Base-by-base conservation (phyloP, 2,888 invertebrate genomes). In the Plemyria rubiginata region DNA sequence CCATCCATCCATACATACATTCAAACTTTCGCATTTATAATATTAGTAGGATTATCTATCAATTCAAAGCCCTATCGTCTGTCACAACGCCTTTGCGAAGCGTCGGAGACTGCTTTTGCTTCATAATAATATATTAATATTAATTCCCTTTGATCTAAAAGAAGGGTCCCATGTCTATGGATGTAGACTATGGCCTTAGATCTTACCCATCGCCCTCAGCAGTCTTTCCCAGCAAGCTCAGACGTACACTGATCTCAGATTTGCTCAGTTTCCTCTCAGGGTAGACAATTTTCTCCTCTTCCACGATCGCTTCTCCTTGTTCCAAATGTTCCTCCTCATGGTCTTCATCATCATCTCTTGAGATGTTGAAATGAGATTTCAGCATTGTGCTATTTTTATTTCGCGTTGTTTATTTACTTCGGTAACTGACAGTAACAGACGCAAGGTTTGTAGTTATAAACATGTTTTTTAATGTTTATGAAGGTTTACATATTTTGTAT, bases 201-300 rank as follows among this genome's bases (percentile, higher is more conserved):
- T 8, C 32, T 71, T 73, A 92, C 93, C 90, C 91, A 54, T 92
- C 90, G 7, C 93, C 93, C 0, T 84, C 86, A 16, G 90, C 91
- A 0, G 89, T 91, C 71, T 89, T 92, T 5, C 93, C 93, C 4
- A 94, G 76, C 45, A 86, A 65, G 62, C 88, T 85, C 3, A 93
- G 81, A n/a, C 88, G 75, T 0, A 80, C 66, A 62, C 85, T 79
- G 32, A 93, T 79, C 59, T 92, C 90, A 0, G 84, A 76, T 46
- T 70, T 76, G 1, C 81, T 75, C 2, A 93, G 77, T 28, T 56
- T 66, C 58, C 81, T 79, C n/a, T 66, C 70, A 0, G 75, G 71
- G 40, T 60, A 58, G 0, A 65, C 51, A 0, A 66, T 56, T 55
- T 67, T 72, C 22, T 76, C 75, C 16, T 76, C 78, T 13, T 68